These are phyloP conservation scores for Orgyia antiqua DNA, from an alignment of 2,888 invertebrate species.

Conservation along the genomic window DNA sequence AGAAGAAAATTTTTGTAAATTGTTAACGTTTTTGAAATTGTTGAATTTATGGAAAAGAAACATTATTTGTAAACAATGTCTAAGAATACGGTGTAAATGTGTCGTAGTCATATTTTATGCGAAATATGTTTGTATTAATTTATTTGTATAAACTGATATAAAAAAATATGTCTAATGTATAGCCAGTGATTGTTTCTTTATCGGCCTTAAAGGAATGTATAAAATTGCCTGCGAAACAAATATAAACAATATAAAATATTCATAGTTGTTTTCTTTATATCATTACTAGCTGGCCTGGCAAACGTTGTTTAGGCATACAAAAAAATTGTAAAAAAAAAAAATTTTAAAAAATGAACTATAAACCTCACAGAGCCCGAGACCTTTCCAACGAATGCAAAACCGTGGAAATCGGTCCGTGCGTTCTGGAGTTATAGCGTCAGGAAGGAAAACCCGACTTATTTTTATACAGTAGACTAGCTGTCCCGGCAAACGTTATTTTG, in stretches of 20 bases:
- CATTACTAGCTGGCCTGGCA: no score
- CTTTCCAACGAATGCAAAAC: no score
- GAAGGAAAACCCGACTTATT: no score
- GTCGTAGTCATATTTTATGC: slow-evolving; percentile 34
- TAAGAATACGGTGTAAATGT: slow-evolving; percentile 34
- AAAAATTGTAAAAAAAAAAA: no score
- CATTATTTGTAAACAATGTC: slow-evolving; percentile 52
- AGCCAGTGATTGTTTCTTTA: slow-evolving; percentile 44
- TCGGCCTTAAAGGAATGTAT: slow-evolving; percentile 63
- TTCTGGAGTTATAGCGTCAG: no score
- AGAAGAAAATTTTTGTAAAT: slow-evolving; percentile 57
- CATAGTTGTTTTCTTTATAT: slow-evolving; percentile 23
- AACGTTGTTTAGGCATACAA: no score
- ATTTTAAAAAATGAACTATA: no score
- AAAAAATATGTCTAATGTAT: slow-evolving; percentile 33
- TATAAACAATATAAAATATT: slow-evolving; percentile 55
- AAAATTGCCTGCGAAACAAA: slow-evolving; percentile 62
- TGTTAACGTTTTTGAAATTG: slow-evolving; percentile 70
- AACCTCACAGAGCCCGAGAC: no score
- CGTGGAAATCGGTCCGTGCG: no score
- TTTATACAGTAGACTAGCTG: no score
- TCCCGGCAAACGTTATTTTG: no score
- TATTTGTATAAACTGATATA: slow-evolving; percentile 23
- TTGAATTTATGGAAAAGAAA: slow-evolving; percentile 59
- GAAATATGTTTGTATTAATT: slow-evolving; percentile 21